Evolutionary conservation across 2,113 vertebrate species (phyloP), one percentile per base, ranked within the genome.

Genomic region (Panurus biarmicus): DNA sequence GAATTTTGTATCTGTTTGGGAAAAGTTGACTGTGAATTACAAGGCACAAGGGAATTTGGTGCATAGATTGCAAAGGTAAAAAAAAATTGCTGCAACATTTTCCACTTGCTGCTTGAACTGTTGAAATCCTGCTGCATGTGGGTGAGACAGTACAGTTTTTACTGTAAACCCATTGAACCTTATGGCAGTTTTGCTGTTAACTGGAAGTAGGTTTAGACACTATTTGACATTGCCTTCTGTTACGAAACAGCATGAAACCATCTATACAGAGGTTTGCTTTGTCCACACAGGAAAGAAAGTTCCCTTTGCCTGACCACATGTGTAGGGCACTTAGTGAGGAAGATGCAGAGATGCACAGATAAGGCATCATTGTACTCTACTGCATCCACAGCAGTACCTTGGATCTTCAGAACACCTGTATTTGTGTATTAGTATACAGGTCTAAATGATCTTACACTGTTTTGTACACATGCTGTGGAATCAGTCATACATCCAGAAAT

Each of bases 181-280:
- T n/a, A 20, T 16, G 40, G 47, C 75, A 70, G 24, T 83, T 95
- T 79, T 85, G 62, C 75, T 85, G 35, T 44, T 85, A 89, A 86
- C 80, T 73, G 74, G 84, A 81, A 95, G 85, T 78, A 76, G 71
- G 31, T 93, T 95, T 95, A 83, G 81, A 87, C 66, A 35, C 54
- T 50, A 21, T 56, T 78, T 88, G 85, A 64, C n/a, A 4, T 83
- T 66, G 58, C 66, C 26, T 88, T 88, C 45, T 81, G 29, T 93
- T 94, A 36, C 1, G 5, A 92, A 95, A 92, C 69, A 42, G 45
- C 19, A 10, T 40, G 61, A 90, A 92, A 81, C 72, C 19, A 4
- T 74, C 10, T 29, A 45, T 35, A 48, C 21, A 14, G 24, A 57
- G 48, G 57, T 60, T 84, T 89, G 36, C 65, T 53, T 48, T 75